Percentiles rank a stretch among this genome's conserved stretches.
Conservation (phyloP, 2,113 vertebrate genomes). For the Daboia siamensis region DNA sequence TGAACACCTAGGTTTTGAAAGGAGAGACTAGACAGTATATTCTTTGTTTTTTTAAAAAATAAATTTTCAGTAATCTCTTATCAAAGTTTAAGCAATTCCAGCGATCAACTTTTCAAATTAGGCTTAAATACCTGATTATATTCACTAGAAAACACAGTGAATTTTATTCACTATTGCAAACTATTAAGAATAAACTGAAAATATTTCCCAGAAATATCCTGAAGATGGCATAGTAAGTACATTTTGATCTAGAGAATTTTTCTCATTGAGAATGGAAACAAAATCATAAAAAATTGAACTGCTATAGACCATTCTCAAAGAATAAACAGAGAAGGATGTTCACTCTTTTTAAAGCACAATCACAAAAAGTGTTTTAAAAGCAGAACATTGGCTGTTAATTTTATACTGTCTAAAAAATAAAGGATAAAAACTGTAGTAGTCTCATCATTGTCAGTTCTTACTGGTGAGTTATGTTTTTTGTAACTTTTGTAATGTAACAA, state of each 20-base stretch:
- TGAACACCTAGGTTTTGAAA: neutral
- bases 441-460: constrained; percentile 36
- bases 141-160: neutral
- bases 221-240: constrained; percentile 73
- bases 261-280: constrained; percentile 21
- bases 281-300: constrained; percentile 50
- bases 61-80: neutral
- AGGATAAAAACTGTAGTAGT: constrained; percentile 36
- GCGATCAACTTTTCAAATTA: neutral
- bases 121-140: neutral
- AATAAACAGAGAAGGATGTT: constrained; percentile 49
- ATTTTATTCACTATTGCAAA: constrained; percentile 8
- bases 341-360: constrained; percentile 54
- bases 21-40: neutral
- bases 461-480: constrained; percentile 51
- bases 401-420: constrained; percentile 47
- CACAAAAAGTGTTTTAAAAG: constrained; percentile 57
- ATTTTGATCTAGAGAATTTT: constrained; percentile 10
- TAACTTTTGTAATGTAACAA: constrained; percentile 2
- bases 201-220: constrained; percentile 60
- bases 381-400: constrained; percentile 51
- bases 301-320: constrained; percentile 44
- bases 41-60: neutral
- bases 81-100: neutral
- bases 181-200: neutral